Base-by-base conservation (phyloP, 2,797 vertebrate species). In the Danio aesculapii region DNA sequence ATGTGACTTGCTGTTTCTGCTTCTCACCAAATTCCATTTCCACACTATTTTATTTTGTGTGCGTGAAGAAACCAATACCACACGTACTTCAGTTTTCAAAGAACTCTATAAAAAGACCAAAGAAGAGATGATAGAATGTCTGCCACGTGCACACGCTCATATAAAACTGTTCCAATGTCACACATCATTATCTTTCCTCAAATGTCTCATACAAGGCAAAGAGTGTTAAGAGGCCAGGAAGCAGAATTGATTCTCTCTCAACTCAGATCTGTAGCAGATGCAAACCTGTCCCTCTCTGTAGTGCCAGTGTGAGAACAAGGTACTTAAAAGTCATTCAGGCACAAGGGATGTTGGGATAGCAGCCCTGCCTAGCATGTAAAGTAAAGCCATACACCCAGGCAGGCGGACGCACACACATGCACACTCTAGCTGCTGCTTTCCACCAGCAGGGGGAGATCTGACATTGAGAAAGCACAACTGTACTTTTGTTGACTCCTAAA, bases 371-470 rank as follows among this genome's bases (percentile, higher is more conserved):
- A 58, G 47, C 21, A 78, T 63, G 58, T 49, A 77, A 59, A 59
- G 43, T 63, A n/a, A 39, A 62, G 58, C 57, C 61, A 46, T 43
- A 41, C 49, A 50, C 50, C 46, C 17, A 41, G 58, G 46, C 16
- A 14, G 9, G 11, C 43, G 2, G 66, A 80, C 17, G n/a, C 50
- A 82, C 84, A 85, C 79, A 75, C 71, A 47, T 49, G 11, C 6
- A 75, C 71, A 47, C 58, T 9, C 6, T 79, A 83, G 5, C 62
- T 66, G 46, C 73, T 72, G 84, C 57, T 85, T 85, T 88, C 90
- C 90, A 90, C 92, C 88, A 85, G 83, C 81, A 88, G 86, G 84
- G 86, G 88, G 88, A 84, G 86, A 84, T 87, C 73, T 71, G 80
- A 81, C 81, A 86, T 87, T 81, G 80, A 67, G 52, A 77, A 84